Conservation (phyloP, 2,113 vertebrate genomes). For the Centrocercus urophasianus region DNA sequence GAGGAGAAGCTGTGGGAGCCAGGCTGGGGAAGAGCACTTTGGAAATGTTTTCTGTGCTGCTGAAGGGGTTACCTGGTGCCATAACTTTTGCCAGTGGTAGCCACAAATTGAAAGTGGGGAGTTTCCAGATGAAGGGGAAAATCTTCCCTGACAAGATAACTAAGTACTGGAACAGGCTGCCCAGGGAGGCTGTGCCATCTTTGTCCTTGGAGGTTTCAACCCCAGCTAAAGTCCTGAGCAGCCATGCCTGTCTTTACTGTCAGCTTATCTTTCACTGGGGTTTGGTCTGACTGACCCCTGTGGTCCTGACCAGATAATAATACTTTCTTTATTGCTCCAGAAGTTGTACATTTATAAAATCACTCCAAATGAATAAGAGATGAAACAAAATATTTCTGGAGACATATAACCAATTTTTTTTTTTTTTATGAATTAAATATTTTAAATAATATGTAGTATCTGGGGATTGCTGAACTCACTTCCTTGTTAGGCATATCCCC, state of each 20-base stretch:
- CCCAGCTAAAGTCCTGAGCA: not conserved
- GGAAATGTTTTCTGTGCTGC: accelerated
- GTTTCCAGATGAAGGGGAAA: not conserved
- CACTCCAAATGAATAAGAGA: not conserved
- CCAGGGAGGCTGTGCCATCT: not conserved
- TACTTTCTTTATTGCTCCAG: not conserved
- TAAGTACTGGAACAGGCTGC: not conserved
- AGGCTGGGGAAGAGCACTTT: not conserved
- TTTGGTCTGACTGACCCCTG: not conserved
- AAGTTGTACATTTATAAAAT: not conserved
- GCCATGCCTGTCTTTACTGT: not conserved
- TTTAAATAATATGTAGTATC: not conserved
- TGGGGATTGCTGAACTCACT: not conserved
- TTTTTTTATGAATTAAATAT: not conserved
- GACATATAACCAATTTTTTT: not conserved
- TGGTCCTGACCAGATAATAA: not conserved
- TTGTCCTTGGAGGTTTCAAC: not conserved
- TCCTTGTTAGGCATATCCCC: not conserved
- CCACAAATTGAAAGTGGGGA: not conserved
- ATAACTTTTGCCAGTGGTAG: not conserved
- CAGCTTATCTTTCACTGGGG: not conserved
- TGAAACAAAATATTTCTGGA: not conserved
- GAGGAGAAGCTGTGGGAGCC: not conserved
- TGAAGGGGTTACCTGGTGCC: accelerated
- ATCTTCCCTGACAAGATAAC: not conserved